Evolutionary conservation across 2,797 vertebrate species (phyloP), one percentile per base, ranked within the genome.

Genomic region (Parauchenoglanis ngamensis): DNA sequence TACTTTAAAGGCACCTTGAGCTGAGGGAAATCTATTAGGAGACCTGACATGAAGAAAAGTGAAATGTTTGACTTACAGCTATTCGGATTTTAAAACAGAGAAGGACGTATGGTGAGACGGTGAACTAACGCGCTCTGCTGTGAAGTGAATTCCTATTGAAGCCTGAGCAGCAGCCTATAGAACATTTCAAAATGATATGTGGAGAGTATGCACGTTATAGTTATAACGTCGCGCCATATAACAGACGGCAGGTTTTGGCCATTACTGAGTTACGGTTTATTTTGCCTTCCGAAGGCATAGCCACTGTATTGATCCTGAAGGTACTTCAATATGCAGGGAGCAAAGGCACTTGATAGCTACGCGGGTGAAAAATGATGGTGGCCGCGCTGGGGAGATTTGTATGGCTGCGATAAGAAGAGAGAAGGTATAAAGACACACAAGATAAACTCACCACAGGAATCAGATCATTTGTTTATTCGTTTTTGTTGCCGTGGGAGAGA

Each of bases 241-340:
- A 86, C 92, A 89, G 65, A 94, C 21, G 89, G 93, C 94, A 94
- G 65, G 21, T 73, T 95, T 94, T 94, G 96, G 95, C 94, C 95
- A 94, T 95, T 95, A 94, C 84, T 95, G 94, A 95, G 94, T 95
- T 94, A 96, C 95, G 94, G 94, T 89, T 95, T 94, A 93, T 94
- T 94, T 91, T 91, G 90, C 92, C 92, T 92, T 94, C 93, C 90
- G 90, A 94, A 90, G 93, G 94, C 93, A 87, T 84, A 75, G 92
- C 80, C 28, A 49, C 80, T 11, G 85, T 95, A 96, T 96, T 94
- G 95, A 96, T 96, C 90, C 82, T 93, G 91, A 90, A 92, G 70
- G 90, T 77, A 88, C 90, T 89, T 96, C 94, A 92, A 96, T 95
- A 95, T 94, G 92, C 93, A 92, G 90, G 89, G 92, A 54, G 83